Percentiles rank a stretch among this genome's conserved stretches.
phyloP scores from a whole-genome alignment of 2,113 vertebrate species.

The Megaceryle maxima region DNA sequence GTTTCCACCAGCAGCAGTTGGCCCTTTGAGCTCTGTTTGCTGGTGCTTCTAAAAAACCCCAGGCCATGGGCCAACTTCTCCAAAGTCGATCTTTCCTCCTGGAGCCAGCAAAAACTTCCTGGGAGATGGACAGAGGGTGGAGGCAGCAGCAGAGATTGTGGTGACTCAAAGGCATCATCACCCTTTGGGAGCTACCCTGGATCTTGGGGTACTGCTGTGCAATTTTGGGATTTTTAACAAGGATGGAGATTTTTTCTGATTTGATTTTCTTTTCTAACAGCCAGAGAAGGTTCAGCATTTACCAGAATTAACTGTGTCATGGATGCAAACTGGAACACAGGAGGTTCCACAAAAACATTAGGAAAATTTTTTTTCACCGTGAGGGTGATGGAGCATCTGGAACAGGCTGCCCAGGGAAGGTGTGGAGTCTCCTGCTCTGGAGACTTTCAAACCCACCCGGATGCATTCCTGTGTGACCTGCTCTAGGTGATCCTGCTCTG shows the following conservation, averaged over 20 bases:
- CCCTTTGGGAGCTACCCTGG: neutral
- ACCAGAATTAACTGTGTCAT: no score
- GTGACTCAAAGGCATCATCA: neutral
- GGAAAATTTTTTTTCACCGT: no score
- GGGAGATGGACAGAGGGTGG: neutral
- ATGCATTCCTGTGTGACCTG: no score
- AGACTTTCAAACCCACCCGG: no score
- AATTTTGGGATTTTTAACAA: accelerated
- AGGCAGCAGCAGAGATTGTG: neutral
- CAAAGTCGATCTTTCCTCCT: neutral
- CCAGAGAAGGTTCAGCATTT: accelerated
- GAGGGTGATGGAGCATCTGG: no score
- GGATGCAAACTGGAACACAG: no score
- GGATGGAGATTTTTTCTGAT: neutral
- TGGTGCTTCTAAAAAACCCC: neutral
- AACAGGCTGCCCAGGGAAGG: no score
- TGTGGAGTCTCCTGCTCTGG: no score
- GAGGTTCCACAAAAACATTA: no score
- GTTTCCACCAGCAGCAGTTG: neutral
- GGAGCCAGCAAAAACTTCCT: neutral
- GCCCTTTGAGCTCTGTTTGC: neutral
- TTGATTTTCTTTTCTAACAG: neutral
- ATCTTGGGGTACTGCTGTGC: neutral
- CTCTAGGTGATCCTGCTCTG: no score
- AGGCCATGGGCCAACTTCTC: no score